These are phyloP conservation scores for Clarias fuscus DNA, from an alignment of 2,797 vertebrate genomes.

Conservation along the genomic window DNA sequence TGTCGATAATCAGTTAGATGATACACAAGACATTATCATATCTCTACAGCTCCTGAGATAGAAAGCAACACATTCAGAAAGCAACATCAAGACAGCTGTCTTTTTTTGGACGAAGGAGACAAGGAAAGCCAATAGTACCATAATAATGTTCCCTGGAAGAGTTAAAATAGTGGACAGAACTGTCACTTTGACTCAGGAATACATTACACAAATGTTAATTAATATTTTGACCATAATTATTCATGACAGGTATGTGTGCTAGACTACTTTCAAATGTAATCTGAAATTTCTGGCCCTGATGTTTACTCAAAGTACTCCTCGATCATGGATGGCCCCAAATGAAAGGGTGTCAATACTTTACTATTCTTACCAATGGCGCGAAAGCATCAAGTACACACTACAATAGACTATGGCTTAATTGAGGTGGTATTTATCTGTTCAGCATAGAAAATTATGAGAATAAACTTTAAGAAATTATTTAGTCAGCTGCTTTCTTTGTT, in stretches of 20 bases:
- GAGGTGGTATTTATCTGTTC: not conserved
- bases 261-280: not conserved
- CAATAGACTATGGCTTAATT: not conserved
- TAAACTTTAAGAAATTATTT: not conserved
- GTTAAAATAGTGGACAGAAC: slow-evolving; percentile 8
- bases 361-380: not conserved
- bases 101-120: not conserved
- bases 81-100: not conserved
- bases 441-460: not conserved
- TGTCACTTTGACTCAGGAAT: slow-evolving; percentile 21
- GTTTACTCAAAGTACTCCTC: not conserved
- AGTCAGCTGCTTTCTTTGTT: not conserved
- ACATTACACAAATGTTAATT: slow-evolving; percentile 10
- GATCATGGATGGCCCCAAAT: not conserved
- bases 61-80: not conserved
- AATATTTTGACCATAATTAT: not conserved
- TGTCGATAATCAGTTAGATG: slow-evolving; percentile 8
- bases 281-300: not conserved
- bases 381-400: not conserved
- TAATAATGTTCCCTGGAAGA: not conserved
- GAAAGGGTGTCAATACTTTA: not conserved
- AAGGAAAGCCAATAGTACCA: not conserved
- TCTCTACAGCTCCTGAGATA: not conserved
- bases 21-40: not conserved
- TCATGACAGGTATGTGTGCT: not conserved